A percentile compares a stretch with the other conserved stretches of the same genome.
These are phyloP conservation scores for Oxytorus armatus DNA, from an alignment of 2,888 invertebrate species.

Conservation along the genomic window DNA sequence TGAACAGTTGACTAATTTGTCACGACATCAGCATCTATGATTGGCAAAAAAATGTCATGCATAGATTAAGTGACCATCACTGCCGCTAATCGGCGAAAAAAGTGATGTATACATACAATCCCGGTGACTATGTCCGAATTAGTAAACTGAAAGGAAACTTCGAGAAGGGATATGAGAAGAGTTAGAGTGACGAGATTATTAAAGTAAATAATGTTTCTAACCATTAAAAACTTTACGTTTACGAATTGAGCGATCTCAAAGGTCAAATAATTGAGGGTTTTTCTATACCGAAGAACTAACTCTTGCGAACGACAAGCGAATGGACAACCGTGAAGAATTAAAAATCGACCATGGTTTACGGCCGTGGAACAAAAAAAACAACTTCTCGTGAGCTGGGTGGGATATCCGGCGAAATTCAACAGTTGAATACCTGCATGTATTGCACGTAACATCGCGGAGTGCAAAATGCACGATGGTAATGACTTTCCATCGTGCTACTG, in stretches of 20 bases:
- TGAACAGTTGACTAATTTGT: too few species aligned
- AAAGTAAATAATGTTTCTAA: conserved; percentile 64
- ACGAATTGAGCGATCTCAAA: conserved; percentile 67
- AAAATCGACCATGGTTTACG: too few species aligned
- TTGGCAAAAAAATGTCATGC: too few species aligned
- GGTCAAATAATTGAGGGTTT: conserved; percentile 67
- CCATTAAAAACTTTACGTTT: conserved; percentile 68
- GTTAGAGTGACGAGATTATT: conserved; percentile 74
- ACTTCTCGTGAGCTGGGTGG: too few species aligned
- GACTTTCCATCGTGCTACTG: too few species aligned
- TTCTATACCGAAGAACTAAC: conserved; percentile 72
- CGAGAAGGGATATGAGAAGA: conserved; percentile 44
- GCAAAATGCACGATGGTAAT: too few species aligned
- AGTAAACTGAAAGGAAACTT: conserved; percentile 62
- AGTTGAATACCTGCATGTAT: too few species aligned
- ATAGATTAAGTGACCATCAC: conserved; percentile 1
- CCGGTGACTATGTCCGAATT: conserved; percentile 32
- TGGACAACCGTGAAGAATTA: too few species aligned
- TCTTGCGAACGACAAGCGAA: conserved; percentile 49
- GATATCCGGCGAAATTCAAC: too few species aligned
- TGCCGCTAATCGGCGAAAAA: not conserved
- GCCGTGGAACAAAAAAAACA: too few species aligned
- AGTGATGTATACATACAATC: conserved; percentile 54
- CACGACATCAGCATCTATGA: too few species aligned
- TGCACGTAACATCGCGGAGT: too few species aligned